These are phyloP conservation scores for Lasioglossum pauxillum DNA, from an alignment of 2,888 invertebrate species.

Conservation along the genomic window DNA sequence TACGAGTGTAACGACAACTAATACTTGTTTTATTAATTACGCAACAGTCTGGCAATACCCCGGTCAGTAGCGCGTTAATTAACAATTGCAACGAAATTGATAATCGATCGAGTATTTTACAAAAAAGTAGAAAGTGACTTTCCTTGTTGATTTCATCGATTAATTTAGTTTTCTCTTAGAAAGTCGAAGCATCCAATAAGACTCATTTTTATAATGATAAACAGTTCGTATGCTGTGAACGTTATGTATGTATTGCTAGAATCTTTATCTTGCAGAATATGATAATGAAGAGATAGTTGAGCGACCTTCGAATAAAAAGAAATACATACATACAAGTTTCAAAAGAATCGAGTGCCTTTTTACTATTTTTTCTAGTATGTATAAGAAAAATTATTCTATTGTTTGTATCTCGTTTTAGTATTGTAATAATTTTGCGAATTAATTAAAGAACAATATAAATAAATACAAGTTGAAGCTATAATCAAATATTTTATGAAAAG, in stretches of 20 bases:
- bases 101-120: background rate
- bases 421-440: no score
- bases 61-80: background rate
- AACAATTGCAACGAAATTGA: background rate
- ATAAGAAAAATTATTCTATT: background rate
- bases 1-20: background rate
- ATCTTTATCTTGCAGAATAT: background rate
- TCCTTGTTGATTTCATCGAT: background rate
- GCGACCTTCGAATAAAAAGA: background rate
- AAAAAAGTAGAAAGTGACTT: background rate
- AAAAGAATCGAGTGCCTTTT: background rate
- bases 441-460: background rate
- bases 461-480: background rate
- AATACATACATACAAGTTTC: background rate
- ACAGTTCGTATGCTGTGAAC: background rate
- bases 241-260: background rate
- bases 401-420: no score
- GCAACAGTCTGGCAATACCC: background rate
- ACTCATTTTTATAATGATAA: background rate
- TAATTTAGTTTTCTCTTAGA: slow-evolving; percentile 13
- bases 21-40: background rate
- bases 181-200: background rate
- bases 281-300: background rate
- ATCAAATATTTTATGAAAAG: background rate
- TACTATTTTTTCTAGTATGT: background rate